Conservation (phyloP, 2,888 invertebrate genomes). For the Emmelina monodactyla region DNA sequence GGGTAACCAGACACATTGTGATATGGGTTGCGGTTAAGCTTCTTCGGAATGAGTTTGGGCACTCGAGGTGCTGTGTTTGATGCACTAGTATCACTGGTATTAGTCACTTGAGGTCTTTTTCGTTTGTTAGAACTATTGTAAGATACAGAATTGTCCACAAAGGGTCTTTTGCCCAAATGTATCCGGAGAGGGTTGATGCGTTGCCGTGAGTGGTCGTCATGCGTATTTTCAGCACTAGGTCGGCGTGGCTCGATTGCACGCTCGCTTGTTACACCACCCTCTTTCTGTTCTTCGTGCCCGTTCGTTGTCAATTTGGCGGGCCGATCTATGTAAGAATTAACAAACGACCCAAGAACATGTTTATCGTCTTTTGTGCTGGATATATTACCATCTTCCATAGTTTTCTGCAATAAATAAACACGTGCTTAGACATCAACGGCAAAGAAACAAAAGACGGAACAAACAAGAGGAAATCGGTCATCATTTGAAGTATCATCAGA, state of each 20-base stretch:
- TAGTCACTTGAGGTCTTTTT: slow-evolving; percentile 35
- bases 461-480: slow-evolving; percentile 49
- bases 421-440: slow-evolving; percentile 43
- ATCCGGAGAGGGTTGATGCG: slow-evolving; percentile 55
- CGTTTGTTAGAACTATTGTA: slow-evolving; percentile 41
- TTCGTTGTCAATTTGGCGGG: slow-evolving; percentile 44
- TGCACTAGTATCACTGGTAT: slow-evolving; percentile 35
- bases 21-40: slow-evolving; percentile 34
- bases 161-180: slow-evolving; percentile 56
- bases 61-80: slow-evolving; percentile 31
- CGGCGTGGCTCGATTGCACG: slow-evolving; percentile 20
- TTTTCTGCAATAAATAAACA: slow-evolving; percentile 58
- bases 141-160: slow-evolving; percentile 49
- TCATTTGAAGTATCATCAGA: slow-evolving; percentile 40
- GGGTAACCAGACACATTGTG: slow-evolving; percentile 40
- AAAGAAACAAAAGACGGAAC: slow-evolving; percentile 61
- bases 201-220: slow-evolving; percentile 43
- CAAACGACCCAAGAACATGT: slow-evolving; percentile 36
- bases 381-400: slow-evolving; percentile 66
- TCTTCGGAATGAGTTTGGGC: slow-evolving; percentile 51
- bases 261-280: slow-evolving; percentile 13
- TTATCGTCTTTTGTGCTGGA: slow-evolving; percentile 51
- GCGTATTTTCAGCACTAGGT: slow-evolving; percentile 14
- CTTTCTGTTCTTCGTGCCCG: slow-evolving; percentile 33
- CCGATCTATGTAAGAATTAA: slow-evolving; percentile 42